Evolutionary conservation across 2,888 invertebrate species (phyloP).

Genomic region (Drosophila kambysellisi): DNA sequence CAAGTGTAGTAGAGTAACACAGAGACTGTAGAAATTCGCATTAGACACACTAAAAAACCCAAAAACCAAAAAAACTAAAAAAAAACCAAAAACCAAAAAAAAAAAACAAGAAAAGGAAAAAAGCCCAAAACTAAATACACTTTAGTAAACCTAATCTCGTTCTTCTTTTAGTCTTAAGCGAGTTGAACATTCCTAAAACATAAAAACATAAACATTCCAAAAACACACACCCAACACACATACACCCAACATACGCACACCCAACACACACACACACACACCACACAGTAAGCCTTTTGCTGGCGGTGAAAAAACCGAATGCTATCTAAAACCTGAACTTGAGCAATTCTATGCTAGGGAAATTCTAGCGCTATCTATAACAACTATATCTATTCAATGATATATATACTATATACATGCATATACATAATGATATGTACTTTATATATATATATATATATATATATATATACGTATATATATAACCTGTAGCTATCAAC

Average conservation of each 20-base stretch:
- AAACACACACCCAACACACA: constrained; percentile 36
- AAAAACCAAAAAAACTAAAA: constrained; percentile 11
- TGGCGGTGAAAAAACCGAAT: constrained; percentile 52
- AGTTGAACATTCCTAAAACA: constrained; percentile 69
- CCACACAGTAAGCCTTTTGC: constrained; percentile 74
- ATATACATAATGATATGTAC: constrained; percentile 45
- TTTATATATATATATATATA: constrained; percentile 41
- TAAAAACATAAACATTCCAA: constrained; percentile 9
- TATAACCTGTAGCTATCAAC: constrained; percentile 60
- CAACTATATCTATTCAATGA: constrained; percentile 43
- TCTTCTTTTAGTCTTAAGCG: constrained; percentile 70
- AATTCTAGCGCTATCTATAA: constrained; percentile 47
- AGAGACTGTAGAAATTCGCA: constrained; percentile 79
- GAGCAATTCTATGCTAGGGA: constrained; percentile 69
- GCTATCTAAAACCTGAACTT: constrained; percentile 73
- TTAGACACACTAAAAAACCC: constrained; percentile 69
- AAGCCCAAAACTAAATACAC: constrained; percentile 33
- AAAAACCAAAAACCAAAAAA: constrained; percentile 3
- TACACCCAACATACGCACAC: constrained; percentile 26
- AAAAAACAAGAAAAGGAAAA: constrained; percentile 13
- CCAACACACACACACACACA: constrained; percentile 29
- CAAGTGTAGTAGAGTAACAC: constrained; percentile 78
- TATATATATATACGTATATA: constrained; percentile 47
- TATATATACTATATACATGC: constrained; percentile 46
- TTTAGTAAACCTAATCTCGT: constrained; percentile 66